Evolutionary conservation across 2,888 invertebrate genomes (phyloP).

Genomic region (Watsonalla binaria): DNA sequence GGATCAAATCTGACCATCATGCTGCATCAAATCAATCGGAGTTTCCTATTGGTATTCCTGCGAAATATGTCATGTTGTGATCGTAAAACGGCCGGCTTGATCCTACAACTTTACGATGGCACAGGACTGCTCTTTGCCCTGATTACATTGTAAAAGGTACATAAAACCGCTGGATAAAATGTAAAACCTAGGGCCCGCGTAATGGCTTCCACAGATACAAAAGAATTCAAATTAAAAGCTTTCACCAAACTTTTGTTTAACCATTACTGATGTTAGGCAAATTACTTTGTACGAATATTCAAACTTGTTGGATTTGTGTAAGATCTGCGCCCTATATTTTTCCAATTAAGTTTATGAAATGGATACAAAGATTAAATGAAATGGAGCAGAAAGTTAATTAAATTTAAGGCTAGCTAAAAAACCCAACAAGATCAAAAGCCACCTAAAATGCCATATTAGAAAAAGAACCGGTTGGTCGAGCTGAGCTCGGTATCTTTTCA

Average conservation of each 20-base stretch:
- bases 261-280: background rate
- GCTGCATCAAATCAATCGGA: background rate
- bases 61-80: background rate
- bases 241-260: background rate
- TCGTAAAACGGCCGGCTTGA: background rate
- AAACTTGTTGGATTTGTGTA: no score
- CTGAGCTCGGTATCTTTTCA: no score
- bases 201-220: background rate
- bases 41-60: background rate
- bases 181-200: background rate
- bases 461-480: no score
- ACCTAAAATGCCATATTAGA: no score
- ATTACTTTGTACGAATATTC: background rate
- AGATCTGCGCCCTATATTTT: no score
- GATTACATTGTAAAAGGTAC: background rate
- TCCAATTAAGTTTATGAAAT: no score
- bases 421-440: no score
- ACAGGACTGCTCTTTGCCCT: background rate
- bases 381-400: no score
- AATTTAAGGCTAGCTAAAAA: no score
- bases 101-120: background rate
- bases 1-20: no score
- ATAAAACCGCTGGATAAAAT: background rate
- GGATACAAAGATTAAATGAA: no score
- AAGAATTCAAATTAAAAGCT: background rate